Evolutionary conservation across 1,140 invertebrate species (phyloP).

Genomic region (Cheumatopsyche charites): DNA sequence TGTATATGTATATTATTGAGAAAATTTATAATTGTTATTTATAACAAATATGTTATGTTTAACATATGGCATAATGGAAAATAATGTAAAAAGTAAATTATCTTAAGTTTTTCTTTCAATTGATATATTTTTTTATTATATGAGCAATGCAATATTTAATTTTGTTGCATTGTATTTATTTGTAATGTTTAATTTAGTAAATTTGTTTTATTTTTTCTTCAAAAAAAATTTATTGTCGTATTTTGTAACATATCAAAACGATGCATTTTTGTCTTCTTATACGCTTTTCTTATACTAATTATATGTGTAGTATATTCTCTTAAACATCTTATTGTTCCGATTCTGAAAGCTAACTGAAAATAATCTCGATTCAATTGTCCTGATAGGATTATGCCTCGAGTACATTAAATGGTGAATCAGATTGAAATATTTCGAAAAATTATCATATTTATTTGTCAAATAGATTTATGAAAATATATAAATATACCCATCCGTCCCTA

Average conservation of each 20-base stretch:
- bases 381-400: too few species aligned
- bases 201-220: neutral
- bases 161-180: slow-evolving; percentile 8
- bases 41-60: slow-evolving; percentile 32
- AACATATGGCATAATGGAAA: slow-evolving; percentile 17
- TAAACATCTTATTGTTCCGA: too few species aligned
- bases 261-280: slow-evolving; percentile 14
- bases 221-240: slow-evolving; percentile 9
- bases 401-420: too few species aligned
- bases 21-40: slow-evolving; percentile 35
- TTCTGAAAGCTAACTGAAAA: too few species aligned
- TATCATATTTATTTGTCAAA: too few species aligned
- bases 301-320: slow-evolving; percentile 1
- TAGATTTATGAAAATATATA: too few species aligned
- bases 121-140: neutral
- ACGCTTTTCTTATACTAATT: slow-evolving; percentile 10
- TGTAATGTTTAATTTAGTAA: neutral
- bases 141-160: neutral
- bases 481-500: too few species aligned
- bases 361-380: too few species aligned
- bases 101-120: slow-evolving; percentile 20
- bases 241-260: slow-evolving; percentile 24
- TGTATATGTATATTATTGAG: slow-evolving; percentile 7
- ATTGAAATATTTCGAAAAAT: too few species aligned
- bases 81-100: slow-evolving; percentile 21